phyloP scores from a whole-genome alignment of 2,888 invertebrate species.

The Drosophila aldrichi region DNA sequence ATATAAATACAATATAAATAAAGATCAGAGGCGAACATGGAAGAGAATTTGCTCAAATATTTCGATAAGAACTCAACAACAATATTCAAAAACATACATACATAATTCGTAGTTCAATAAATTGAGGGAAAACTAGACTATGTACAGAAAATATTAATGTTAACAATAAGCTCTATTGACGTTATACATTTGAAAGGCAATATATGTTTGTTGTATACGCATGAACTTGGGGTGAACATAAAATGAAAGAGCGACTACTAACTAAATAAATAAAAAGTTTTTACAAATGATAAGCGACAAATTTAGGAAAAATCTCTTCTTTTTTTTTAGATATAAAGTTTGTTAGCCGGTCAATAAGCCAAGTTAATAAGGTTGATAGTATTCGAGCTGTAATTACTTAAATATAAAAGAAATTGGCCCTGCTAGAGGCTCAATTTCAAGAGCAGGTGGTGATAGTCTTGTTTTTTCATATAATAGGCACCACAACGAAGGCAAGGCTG shows the following conservation, averaged over 20 bases:
- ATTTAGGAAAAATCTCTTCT: conserved; percentile 40
- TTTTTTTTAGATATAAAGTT: conserved; percentile 30
- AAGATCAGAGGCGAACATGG: conserved; percentile 10
- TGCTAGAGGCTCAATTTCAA: conserved; percentile 28
- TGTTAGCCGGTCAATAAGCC: conserved; percentile 20
- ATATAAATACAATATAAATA: conserved; percentile 30
- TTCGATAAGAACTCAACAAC: conserved; percentile 12
- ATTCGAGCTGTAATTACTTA: conserved; percentile 54
- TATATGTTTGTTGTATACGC: conserved; percentile 8
- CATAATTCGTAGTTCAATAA: conserved; percentile 3
- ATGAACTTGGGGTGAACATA: conserved; percentile 36
- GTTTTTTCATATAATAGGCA: conserved; percentile 62
- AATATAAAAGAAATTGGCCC: conserved; percentile 41
- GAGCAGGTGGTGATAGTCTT: conserved; percentile 60
- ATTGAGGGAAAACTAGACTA: conserved; percentile 18
- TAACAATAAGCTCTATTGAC: conserved; percentile 19
- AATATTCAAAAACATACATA: conserved; percentile 25
- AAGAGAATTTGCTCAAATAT: no score
- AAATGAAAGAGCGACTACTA: conserved; percentile 32
- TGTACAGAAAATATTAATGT: conserved; percentile 30
- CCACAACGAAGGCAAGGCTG: conserved; percentile 64
- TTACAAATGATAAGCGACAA: conserved; percentile 43
- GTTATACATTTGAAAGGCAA: conserved; percentile 28
- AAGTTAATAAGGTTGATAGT: conserved; percentile 29
- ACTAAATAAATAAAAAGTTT: conserved; percentile 42